Percentiles rank a stretch among this genome's conserved stretches.
Conservation (phyloP, 2,113 vertebrate species). For the Dipodomys stephensi region DNA sequence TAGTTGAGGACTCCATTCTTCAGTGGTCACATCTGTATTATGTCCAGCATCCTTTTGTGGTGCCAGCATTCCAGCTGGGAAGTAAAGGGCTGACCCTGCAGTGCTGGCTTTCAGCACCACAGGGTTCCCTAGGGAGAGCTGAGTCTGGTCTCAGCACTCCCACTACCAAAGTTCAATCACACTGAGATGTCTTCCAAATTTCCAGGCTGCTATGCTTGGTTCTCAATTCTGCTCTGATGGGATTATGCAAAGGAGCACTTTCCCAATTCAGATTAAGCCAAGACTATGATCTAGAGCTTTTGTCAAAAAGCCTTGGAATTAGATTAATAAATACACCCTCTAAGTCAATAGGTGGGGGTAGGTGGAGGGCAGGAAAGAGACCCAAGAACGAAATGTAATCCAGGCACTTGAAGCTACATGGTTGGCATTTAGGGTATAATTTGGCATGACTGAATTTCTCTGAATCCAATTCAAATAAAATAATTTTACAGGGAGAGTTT, state of each 20-base stretch:
- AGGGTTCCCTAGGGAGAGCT: neutral
- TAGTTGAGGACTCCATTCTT: neutral
- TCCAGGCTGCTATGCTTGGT: neutral
- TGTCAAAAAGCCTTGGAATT: neutral
- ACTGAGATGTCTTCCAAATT: neutral
- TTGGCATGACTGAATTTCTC: neutral
- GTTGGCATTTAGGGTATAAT: neutral
- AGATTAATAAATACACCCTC: neutral
- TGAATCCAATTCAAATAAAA: slow-evolving; percentile 26
- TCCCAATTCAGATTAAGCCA: neutral
- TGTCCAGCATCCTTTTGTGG: neutral
- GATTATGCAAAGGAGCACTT: neutral
- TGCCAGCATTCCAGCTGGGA: neutral
- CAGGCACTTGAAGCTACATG: neutral
- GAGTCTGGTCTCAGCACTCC: neutral
- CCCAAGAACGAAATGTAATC: neutral
- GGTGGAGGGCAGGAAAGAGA: neutral
- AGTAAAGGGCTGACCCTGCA: neutral
- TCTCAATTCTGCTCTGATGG: neutral
- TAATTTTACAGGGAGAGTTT: neutral
- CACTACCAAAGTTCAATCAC: neutral
- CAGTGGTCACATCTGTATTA: neutral
- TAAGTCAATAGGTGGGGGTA: neutral
- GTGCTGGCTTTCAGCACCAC: neutral
- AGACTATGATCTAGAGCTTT: neutral